Conservation (phyloP, 1,140 invertebrate genomes). For the Diorhabda sublineata region DNA sequence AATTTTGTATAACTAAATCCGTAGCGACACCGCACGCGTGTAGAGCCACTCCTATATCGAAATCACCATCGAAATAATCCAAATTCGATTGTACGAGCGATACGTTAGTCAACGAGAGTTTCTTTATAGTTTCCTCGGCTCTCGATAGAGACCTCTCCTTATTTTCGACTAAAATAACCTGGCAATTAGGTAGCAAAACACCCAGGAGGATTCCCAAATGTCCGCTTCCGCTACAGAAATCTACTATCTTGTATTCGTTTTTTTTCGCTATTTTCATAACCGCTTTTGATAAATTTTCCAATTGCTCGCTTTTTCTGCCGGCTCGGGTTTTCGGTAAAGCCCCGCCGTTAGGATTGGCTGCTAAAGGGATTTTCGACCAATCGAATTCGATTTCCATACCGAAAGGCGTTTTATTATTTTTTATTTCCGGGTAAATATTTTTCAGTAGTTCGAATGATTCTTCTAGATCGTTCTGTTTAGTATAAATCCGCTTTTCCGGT, state of each 20-base stretch:
- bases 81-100: slow-evolving; percentile 81
- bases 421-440: slow-evolving; percentile 44
- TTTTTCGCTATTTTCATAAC: slow-evolving; percentile 62
- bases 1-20: slow-evolving; percentile 86
- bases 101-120: slow-evolving; percentile 72
- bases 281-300: slow-evolving; percentile 82
- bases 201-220: slow-evolving; percentile 88
- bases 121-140: slow-evolving; percentile 66
- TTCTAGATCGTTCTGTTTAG: slow-evolving; percentile 71
- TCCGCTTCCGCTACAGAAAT: slow-evolving; percentile 92
- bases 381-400: slow-evolving; percentile 50
- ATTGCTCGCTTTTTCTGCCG: slow-evolving; percentile 78
- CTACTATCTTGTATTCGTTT: slow-evolving; percentile 66
- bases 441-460: slow-evolving; percentile 54
- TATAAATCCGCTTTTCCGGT: slow-evolving; percentile 66
- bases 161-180: slow-evolving; percentile 83
- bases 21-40: slow-evolving; percentile 94
- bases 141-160: slow-evolving; percentile 81
- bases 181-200: slow-evolving; percentile 69
- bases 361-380: slow-evolving; percentile 64
- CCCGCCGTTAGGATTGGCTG: slow-evolving; percentile 73
- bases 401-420: slow-evolving; percentile 44
- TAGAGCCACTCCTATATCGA: slow-evolving; percentile 80
- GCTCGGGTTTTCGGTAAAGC: slow-evolving; percentile 71
- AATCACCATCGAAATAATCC: slow-evolving; percentile 73